A percentile compares a stretch with the other conserved stretches of the same genome.
These are phyloP conservation scores for Buceros bicornis DNA, from an alignment of 2,797 vertebrate genomes.

Conservation along the genomic window DNA sequence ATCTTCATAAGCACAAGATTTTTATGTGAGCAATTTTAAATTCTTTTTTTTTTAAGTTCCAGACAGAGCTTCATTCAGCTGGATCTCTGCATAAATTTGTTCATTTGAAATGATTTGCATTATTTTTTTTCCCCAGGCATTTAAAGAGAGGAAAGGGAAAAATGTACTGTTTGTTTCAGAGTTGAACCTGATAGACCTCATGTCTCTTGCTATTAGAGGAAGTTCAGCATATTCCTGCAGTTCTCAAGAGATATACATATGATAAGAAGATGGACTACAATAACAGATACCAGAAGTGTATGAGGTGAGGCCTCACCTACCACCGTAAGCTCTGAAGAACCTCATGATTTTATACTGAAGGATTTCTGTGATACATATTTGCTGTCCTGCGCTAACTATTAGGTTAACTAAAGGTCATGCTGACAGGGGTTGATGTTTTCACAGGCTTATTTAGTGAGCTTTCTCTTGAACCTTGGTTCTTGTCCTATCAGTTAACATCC, in stretches of 20 bases:
- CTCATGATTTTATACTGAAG: neutral
- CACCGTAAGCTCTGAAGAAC: neutral
- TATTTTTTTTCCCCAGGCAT: neutral
- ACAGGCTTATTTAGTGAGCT: neutral
- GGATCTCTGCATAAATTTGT: neutral
- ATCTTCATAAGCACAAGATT: neutral
- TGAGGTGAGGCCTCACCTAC: neutral
- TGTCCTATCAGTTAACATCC: neutral
- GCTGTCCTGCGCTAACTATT: neutral
- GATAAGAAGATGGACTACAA: neutral
- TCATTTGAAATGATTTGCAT: neutral
- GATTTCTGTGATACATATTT: neutral
- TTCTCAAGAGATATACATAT: neutral
- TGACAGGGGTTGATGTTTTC: neutral
- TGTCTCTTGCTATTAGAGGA: neutral
- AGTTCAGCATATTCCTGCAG: neutral
- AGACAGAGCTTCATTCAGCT: neutral
- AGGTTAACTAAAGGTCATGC: neutral
- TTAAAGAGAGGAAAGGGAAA: neutral
- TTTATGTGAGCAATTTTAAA: neutral
- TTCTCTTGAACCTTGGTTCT: conserved; percentile 9
- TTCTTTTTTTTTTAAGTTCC: neutral
- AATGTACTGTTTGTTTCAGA: neutral
- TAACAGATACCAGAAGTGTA: neutral
- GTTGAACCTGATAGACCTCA: neutral